Evolutionary conservation across 2,888 invertebrate species (phyloP).

Genomic region (Subacronicta megacephala): DNA sequence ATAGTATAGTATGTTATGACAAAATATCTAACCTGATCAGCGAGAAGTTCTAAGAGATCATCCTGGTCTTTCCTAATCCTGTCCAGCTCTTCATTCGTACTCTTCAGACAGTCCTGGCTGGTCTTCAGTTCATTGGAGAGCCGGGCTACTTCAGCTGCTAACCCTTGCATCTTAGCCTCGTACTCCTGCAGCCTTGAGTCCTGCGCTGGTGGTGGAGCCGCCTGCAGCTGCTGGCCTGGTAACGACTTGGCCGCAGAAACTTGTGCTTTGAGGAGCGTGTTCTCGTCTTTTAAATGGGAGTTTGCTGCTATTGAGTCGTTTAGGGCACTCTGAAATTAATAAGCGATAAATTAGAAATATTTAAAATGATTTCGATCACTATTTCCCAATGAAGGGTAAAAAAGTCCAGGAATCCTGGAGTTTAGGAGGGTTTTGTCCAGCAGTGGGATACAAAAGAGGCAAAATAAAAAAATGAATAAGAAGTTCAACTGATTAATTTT

Average conservation of each 20-base stretch:
- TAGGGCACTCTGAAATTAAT: constrained; percentile 76
- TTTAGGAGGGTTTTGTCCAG: too few species aligned
- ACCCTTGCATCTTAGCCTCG: constrained; percentile 56
- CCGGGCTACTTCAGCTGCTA: constrained; percentile 62
- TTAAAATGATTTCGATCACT: too few species aligned
- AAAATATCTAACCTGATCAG: constrained; percentile 92
- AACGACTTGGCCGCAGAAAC: constrained; percentile 81
- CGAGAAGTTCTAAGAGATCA: constrained; percentile 95
- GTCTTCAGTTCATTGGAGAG: constrained; percentile 58
- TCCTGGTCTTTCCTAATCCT: constrained; percentile 96
- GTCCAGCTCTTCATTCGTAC: constrained; percentile 86
- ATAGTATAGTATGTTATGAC: too few species aligned
- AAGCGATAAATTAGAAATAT: too few species aligned
- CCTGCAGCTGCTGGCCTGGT: constrained; percentile 13
- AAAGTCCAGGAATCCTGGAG: too few species aligned
- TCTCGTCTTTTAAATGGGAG: constrained; percentile 95
- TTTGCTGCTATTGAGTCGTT: constrained; percentile 92
- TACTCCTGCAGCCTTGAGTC: constrained; percentile 48
- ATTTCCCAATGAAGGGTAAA: too few species aligned
- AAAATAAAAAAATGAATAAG: too few species aligned
- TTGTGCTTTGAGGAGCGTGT: constrained; percentile 94
- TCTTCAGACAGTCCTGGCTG: constrained; percentile 60
- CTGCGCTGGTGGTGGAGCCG: not conserved
- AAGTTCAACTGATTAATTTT: too few species aligned
- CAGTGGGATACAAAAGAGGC: too few species aligned